Conservation (phyloP, 2,888 invertebrate species). For the Cyclophora albipunctata region DNA sequence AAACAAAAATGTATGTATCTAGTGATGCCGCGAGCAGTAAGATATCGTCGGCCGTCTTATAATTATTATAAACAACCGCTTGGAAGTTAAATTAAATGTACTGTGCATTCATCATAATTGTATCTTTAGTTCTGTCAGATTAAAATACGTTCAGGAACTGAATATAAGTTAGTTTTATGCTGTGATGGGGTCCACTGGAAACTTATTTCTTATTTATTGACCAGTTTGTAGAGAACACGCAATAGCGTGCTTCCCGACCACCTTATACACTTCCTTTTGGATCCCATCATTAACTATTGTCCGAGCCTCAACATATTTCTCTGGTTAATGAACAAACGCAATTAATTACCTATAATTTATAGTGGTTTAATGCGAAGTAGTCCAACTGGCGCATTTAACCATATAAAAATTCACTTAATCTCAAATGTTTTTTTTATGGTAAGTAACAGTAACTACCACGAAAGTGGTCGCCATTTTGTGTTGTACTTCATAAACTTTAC, state of each 20-base stretch:
- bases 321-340: too few relatives aligned
- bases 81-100: conserved; percentile 5
- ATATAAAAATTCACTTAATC: too few relatives aligned
- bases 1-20: conserved; percentile 2
- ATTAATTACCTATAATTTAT: too few relatives aligned
- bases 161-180: conserved; percentile 13
- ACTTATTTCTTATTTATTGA: conserved; percentile 15
- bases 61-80: conserved; percentile 8
- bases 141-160: conserved; percentile 10
- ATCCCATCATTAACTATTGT: conserved; percentile 14
- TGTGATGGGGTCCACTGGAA: conserved; percentile 5
- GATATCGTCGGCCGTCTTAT: conserved; percentile 2
- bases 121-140: conserved; percentile 9
- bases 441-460: too few relatives aligned
- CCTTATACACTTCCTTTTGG: conserved; percentile 16
- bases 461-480: too few relatives aligned
- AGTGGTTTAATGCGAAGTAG: too few relatives aligned
- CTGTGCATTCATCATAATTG: conserved; percentile 9
- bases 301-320: too few relatives aligned
- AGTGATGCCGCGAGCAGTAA: too few relatives aligned
- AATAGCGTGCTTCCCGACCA: conserved; percentile 17
- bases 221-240: conserved; percentile 16
- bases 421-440: too few relatives aligned
- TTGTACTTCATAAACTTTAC: too few relatives aligned
- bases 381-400: too few relatives aligned